Evolutionary conservation across 92 coral and sea anemone genomes (phyloP).

Genomic region (Epizoanthus fatuus): DNA sequence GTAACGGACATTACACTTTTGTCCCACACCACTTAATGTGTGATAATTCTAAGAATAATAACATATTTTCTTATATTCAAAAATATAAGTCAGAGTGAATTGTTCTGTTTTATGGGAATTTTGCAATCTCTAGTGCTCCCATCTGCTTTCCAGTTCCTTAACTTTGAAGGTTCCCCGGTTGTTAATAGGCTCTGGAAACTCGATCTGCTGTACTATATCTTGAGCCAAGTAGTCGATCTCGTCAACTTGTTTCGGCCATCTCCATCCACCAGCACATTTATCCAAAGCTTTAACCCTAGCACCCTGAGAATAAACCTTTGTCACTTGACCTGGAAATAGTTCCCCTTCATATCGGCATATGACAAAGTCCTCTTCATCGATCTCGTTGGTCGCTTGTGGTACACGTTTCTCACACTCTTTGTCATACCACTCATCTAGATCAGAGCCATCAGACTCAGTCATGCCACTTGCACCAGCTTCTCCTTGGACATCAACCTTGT

Average conservation of each 20-base stretch:
- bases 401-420: conserved; percentile 52
- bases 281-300: conserved; percentile 58
- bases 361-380: conserved; percentile 64
- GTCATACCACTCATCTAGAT: conserved; percentile 65
- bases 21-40: conserved; percentile 33
- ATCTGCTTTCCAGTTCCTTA: conserved; percentile 39
- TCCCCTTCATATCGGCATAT: conserved; percentile 68
- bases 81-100: conserved; percentile 26
- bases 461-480: conserved; percentile 30
- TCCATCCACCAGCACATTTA: conserved; percentile 75
- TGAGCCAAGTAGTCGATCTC: conserved; percentile 57
- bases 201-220: conserved; percentile 45
- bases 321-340: conserved; percentile 69
- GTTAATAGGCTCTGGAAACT: conserved; percentile 44
- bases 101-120: conserved; percentile 33
- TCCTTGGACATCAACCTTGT: conserved; percentile 25
- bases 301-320: conserved; percentile 61
- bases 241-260: conserved; percentile 64
- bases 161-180: conserved; percentile 32
- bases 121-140: conserved; percentile 35
- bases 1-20: conserved; percentile 42
- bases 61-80: conserved; percentile 14
- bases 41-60: conserved; percentile 29
- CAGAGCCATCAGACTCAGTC: conserved; percentile 48
- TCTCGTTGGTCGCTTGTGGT: conserved; percentile 30